Base-by-base conservation (phyloP, 2,888 invertebrate species). In the Cryptops parisi region DNA sequence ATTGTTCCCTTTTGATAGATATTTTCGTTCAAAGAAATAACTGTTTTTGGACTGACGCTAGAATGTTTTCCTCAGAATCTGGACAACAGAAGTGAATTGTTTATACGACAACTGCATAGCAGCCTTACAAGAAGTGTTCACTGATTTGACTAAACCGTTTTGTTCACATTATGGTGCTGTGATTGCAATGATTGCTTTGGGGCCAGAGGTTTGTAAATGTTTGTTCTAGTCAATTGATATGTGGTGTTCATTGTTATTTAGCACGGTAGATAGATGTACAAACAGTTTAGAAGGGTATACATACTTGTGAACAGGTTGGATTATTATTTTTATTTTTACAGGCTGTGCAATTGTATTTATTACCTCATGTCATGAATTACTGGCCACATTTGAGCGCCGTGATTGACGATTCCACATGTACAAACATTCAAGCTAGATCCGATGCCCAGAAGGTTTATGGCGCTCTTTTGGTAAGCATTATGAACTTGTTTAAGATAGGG, bases 81-180 rank as follows among this genome's bases (percentile, higher is more conserved):
- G 68, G 68, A 60, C 59, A 26, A 64, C 62, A 44, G 61, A 62
- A 19, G 61, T 65, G 15, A 68, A 67, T 54, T 62, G 64, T 45
- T 55, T 68, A 52, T 55, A 60, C 50, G 58, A 64, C 45, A 62
- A 62, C 47, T 64, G 62, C 21, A 54, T 65, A 41, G 59, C 58
- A 53, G 60, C 60, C 21, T 56, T 70, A 24, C 58, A 62, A 46
- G 66, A 69, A 25, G 63, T 62, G 3, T 57, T 70, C 19, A 61
- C 61, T 55, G 68, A 70, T 55, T 58, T 61, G 21, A 58, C 62
- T 17, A 64, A 64, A 39, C 67, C 67, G 9, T 65, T 66, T 59
- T 64, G 64, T 53, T 65, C 65, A 52, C 69, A 69, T 54, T 70
- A 69, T 59, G 69, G 69, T 9, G 68, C 68, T 44, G 59, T 67